Conservation (phyloP, 1,140 invertebrate genomes). For the Drosophila orosa region DNA sequence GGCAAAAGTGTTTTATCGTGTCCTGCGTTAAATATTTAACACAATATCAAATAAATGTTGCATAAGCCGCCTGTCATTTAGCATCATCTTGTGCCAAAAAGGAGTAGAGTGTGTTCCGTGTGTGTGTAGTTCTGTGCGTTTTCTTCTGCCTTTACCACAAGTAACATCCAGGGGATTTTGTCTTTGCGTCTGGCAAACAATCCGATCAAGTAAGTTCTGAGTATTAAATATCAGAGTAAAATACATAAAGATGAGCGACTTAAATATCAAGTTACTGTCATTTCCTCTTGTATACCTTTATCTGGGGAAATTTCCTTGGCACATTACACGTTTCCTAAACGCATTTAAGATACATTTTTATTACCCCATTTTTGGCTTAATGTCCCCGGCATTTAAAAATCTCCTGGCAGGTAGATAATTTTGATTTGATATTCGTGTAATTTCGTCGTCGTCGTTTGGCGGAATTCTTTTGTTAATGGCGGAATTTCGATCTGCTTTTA, state of each 20-base stretch:
- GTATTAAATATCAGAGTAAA: slow-evolving; percentile 22
- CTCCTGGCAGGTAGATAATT: slow-evolving; percentile 33
- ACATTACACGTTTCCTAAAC: slow-evolving; percentile 32
- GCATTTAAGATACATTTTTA: slow-evolving; percentile 43
- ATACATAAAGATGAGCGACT: slow-evolving; percentile 1
- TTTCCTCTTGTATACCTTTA: slow-evolving; percentile 10
- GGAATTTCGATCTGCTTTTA: slow-evolving; percentile 25
- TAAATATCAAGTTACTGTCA: slow-evolving; percentile 2
- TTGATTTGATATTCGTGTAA: slow-evolving; percentile 41
- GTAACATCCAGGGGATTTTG: slow-evolving; percentile 10
- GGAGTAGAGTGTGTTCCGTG: background rate
- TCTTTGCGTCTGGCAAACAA: slow-evolving; percentile 1
- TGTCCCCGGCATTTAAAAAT: slow-evolving; percentile 26
- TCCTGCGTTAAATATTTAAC: slow-evolving; percentile 80
- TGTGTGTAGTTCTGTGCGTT: background rate
- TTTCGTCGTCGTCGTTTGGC: slow-evolving; percentile 17
- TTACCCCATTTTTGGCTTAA: slow-evolving; percentile 33
- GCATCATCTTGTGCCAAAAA: slow-evolving; percentile 56
- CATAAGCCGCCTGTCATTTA: slow-evolving; percentile 65
- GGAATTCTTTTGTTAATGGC: slow-evolving; percentile 27
- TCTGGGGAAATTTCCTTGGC: slow-evolving; percentile 13
- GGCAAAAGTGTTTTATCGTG: slow-evolving; percentile 81
- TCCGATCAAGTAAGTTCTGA: slow-evolving; percentile 25
- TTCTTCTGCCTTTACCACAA: slow-evolving; percentile 27
- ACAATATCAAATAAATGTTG: slow-evolving; percentile 79